Base-by-base conservation (phyloP, 2,113 vertebrate species). In the Semicossyphus pulcher region DNA sequence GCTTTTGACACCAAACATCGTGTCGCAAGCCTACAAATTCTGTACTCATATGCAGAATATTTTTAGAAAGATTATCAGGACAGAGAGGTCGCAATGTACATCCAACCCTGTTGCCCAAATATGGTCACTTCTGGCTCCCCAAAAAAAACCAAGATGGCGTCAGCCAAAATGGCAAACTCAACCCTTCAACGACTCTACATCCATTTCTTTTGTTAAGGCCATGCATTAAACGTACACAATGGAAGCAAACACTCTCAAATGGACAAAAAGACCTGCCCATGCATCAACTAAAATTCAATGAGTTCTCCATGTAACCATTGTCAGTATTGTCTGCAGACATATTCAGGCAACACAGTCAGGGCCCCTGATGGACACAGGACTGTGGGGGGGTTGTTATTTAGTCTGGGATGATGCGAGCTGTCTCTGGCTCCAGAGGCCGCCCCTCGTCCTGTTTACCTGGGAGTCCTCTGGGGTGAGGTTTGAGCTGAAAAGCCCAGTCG, bases 401-500 rank as follows among this genome's bases (percentile, higher is more conserved):
- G 82, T 60, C 72, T 53, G 66, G 77, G 81, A 57, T 89, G 87
- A 81, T 83, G 89, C 75, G 82, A 8, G 51, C 67, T 84, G 83
- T 89, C 85, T 88, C 21, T 23, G 79, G 87, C 81, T 85, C 79
- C 62, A 78, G 83, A 84, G 87, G 78, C 84, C 66, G 68, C 86
- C 89, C 83, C 83, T 86, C 81, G 86, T 83, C 77, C 79, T 89
- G 88, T 91, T 93, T 93, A 91, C 88, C 82, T 86, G 85, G 18
- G 61, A 88, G 87, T 92, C 90, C 88, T 91, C 51, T 62, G 89
- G 93, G 90, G 86, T 76, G 89, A 91, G 88, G 71, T 90, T 44
- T 92, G 81, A 91, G 85, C 91, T 83, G 91, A 76, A 85, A 86
- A 93, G 92, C 88, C 88, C 88, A 87, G 86, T 85, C 86, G 76